A percentile compares a stretch with the other conserved stretches of the same genome.
Evolutionary conservation across 2,113 vertebrate species (phyloP).

Genomic region (Scomber japonicus): DNA sequence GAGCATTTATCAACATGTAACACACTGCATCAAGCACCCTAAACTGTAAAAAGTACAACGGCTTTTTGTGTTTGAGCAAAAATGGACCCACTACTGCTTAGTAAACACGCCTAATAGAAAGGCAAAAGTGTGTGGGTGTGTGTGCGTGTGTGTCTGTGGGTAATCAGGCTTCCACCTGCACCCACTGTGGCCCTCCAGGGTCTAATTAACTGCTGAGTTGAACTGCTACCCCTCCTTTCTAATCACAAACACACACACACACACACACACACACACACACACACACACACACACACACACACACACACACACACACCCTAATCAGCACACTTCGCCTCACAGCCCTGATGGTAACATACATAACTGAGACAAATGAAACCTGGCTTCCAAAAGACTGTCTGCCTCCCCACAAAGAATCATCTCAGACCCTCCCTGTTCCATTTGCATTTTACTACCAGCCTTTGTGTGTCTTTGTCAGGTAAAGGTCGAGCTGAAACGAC

Average conservation of each 20-base stretch:
- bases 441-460: constrained; percentile 37
- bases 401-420: constrained; percentile 38
- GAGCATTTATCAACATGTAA: no score
- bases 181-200: constrained; percentile 27
- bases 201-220: constrained; percentile 64
- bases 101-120: constrained; percentile 18
- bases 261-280: constrained; percentile 29
- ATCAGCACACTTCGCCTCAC: constrained; percentile 41
- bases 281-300: constrained; percentile 10
- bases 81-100: background rate
- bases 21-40: background rate
- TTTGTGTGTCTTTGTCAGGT: constrained; percentile 5
- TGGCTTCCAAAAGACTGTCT: constrained; percentile 25
- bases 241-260: constrained; percentile 41
- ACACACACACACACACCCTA: constrained; percentile 34
- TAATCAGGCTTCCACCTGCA: constrained; percentile 36
- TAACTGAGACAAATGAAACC: constrained; percentile 36
- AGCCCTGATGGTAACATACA: constrained; percentile 22
- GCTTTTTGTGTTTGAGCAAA: background rate
- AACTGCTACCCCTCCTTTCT: constrained; percentile 26
- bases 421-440: background rate
- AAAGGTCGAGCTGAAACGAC: constrained; percentile 8
- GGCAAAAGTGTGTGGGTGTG: background rate
- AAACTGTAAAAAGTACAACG: background rate
- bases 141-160: background rate